Conservation (phyloP, 37 sponge, comb jelly and placozoan species). For the Geodia barretti region DNA sequence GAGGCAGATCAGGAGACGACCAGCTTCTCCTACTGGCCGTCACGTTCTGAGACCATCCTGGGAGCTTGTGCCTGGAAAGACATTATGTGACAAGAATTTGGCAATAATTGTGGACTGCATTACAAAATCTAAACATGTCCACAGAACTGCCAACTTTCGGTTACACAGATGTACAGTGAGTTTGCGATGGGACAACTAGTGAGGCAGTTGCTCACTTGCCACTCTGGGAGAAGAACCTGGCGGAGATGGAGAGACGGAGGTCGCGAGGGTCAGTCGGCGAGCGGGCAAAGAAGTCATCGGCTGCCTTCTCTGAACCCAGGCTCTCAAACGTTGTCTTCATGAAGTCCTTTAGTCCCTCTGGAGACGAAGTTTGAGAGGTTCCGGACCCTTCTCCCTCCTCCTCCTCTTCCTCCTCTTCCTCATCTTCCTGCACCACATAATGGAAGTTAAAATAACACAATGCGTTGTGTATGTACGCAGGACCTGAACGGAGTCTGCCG, state of each 20-base stretch:
- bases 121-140: no score
- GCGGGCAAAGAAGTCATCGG: not conserved
- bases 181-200: no score
- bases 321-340: slow-evolving; percentile 57
- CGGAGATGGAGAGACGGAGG: slow-evolving; percentile 58
- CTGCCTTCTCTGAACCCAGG: slow-evolving; percentile 30
- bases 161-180: no score
- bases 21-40: no score
- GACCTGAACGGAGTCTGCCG: slow-evolving; percentile 12
- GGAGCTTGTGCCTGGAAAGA: no score
- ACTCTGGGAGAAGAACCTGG: slow-evolving; percentile 42
- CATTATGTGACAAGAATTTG: no score
- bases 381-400: not conserved
- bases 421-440: no score
- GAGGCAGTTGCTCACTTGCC: not conserved
- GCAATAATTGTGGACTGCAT: no score
- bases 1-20: no score
- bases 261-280: not conserved
- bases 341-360: slow-evolving; percentile 23
- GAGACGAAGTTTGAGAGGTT: not conserved
- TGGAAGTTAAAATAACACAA: not conserved
- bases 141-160: no score
- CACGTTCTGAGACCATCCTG: no score
- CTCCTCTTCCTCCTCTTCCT: not conserved
- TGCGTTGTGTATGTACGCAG: not conserved